A percentile compares a stretch with the other conserved stretches of the same genome.
phyloP scores from a whole-genome alignment of 2,113 vertebrate genomes.

The Paramisgurnus dabryanus region DNA sequence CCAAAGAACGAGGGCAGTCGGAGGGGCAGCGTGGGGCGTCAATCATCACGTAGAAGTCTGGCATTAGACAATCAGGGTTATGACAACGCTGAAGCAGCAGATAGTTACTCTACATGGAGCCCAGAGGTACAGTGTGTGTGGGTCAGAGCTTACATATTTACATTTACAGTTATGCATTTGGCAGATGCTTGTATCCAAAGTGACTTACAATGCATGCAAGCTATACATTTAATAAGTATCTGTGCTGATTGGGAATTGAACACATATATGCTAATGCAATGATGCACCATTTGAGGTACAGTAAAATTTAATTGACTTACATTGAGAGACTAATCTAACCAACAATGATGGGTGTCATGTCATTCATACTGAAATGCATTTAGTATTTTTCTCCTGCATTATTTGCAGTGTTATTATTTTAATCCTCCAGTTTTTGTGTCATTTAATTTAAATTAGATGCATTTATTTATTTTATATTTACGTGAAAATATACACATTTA shows the following conservation, averaged over 20 bases:
- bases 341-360: no score
- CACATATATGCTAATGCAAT: no score
- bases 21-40: conserved; percentile 49
- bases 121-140: conserved; percentile 79
- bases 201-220: no score
- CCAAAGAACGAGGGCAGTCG: conserved; percentile 43
- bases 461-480: conserved; percentile 4
- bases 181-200: no score
- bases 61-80: conserved; percentile 66
- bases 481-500: neutral
- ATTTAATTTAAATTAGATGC: conserved; percentile 26
- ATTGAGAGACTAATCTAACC: neutral
- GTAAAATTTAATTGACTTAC: neutral
- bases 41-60: conserved; percentile 64
- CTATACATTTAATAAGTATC: no score
- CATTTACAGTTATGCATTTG: neutral
- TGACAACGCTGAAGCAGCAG: conserved; percentile 75
- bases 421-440: no score
- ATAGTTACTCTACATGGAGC: conserved; percentile 84
- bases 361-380: no score
- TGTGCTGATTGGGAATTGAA: no score
- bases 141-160: neutral
- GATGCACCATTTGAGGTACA: no score
- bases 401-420: no score
- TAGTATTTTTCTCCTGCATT: no score